A percentile compares a stretch with the other conserved stretches of the same genome.
Evolutionary conservation across 2,888 invertebrate genomes (phyloP).

Genomic region (Ephialtes manifestator): DNA sequence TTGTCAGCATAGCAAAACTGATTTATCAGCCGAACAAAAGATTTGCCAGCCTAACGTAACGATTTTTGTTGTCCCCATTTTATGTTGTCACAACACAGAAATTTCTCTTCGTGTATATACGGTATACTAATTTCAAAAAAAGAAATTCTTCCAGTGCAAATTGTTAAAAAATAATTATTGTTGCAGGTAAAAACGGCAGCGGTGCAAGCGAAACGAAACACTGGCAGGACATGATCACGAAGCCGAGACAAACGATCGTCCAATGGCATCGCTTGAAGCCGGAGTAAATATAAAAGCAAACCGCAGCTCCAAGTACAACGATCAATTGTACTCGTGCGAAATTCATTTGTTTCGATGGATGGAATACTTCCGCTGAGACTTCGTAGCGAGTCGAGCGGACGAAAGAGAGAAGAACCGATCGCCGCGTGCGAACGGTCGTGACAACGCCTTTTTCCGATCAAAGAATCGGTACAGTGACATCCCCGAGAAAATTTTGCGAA

Average conservation of each 20-base stretch:
- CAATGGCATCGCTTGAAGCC: slow-evolving; percentile 99
- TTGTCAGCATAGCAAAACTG: no score
- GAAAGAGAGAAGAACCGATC: slow-evolving; percentile 15
- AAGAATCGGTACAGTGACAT: slow-evolving; percentile 42
- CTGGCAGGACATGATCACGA: slow-evolving; percentile 99
- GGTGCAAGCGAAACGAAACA: slow-evolving; percentile 98
- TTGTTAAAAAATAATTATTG: slow-evolving; percentile 67
- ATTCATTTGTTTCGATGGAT: slow-evolving; percentile 46
- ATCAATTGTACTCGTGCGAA: slow-evolving; percentile 48
- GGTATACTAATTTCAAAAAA: no score
- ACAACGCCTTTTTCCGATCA: slow-evolving; percentile 58
- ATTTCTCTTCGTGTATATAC: no score
- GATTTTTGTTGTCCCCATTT: no score
- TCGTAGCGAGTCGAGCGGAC: slow-evolving; percentile 24
- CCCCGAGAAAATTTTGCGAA: slow-evolving; percentile 17
- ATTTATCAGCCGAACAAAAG: no score
- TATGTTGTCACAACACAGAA: no score
- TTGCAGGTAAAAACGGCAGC: slow-evolving; percentile 96
- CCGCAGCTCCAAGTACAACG: slow-evolving; percentile 48
- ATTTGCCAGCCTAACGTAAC: no score
- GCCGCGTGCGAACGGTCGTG: slow-evolving; percentile 23
- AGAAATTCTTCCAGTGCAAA: no score
- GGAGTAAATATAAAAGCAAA: slow-evolving; percentile 88
- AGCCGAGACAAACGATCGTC: slow-evolving; percentile 97
- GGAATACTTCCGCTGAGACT: slow-evolving; percentile 20